These are phyloP conservation scores for Lycaena phlaeas DNA, from an alignment of 2,888 invertebrate species.

Conservation along the genomic window DNA sequence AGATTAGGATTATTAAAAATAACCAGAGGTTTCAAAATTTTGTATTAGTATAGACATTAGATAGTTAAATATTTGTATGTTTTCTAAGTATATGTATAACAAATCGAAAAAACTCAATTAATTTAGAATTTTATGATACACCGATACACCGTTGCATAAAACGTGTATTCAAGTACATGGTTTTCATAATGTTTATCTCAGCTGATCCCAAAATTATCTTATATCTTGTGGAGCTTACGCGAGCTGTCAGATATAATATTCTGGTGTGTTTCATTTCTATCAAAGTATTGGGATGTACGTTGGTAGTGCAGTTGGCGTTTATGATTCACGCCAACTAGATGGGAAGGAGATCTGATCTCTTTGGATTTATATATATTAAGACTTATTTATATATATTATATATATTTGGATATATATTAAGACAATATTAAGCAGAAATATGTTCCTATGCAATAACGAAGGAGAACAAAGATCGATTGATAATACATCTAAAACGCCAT, in stretches of 20 bases:
- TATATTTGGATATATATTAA: not conserved
- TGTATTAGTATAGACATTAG: no score
- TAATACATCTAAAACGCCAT: no score
- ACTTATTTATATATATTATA: not conserved
- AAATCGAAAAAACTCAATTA: no score
- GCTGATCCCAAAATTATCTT: conserved; percentile 2
- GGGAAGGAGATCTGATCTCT: not conserved
- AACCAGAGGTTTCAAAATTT: no score
- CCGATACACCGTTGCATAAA: not conserved
- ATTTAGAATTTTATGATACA: no score
- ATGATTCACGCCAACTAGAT: not conserved
- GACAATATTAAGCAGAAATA: no score
- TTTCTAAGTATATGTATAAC: no score
- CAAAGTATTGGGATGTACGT: conserved; percentile 1
- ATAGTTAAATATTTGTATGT: no score
- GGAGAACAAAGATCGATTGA: no score
- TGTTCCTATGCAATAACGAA: no score
- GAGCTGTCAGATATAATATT: conserved; percentile 6
- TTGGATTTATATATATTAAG: not conserved
- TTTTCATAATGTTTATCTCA: conserved; percentile 2
- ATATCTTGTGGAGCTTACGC: conserved; percentile 5
- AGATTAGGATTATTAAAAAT: no score
- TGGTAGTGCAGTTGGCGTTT: not conserved
- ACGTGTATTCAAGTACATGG: not conserved
- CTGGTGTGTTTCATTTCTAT: conserved; percentile 7